Evolutionary conservation across 2,113 vertebrate genomes (phyloP).

Genomic region (Caretta caretta): DNA sequence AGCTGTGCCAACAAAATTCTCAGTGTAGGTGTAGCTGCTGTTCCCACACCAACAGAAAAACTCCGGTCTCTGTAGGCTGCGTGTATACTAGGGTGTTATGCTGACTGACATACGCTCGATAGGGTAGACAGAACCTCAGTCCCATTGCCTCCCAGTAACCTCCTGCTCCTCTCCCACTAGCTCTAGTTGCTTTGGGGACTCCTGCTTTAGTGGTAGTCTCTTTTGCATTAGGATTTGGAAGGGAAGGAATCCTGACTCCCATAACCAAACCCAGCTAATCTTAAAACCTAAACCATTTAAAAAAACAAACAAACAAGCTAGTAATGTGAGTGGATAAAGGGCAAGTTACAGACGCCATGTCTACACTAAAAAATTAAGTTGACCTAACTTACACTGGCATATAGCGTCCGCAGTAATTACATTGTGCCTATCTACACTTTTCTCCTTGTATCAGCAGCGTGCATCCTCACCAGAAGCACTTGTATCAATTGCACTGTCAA

Average conservation of each 20-base stretch:
- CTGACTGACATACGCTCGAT: too few relatives aligned
- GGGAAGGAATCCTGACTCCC: not conserved
- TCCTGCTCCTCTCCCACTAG: not conserved
- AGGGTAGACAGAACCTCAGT: not conserved
- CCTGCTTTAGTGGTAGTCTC: not conserved
- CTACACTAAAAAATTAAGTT: not conserved
- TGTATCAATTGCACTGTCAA: not conserved
- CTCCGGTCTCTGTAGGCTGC: not conserved
- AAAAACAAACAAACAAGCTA: conserved; percentile 38
- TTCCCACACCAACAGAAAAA: not conserved
- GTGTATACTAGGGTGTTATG: not conserved
- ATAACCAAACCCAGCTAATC: not conserved
- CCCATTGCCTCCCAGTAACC: not conserved
- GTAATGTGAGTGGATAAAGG: conserved; percentile 40
- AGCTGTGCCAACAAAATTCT: not conserved
- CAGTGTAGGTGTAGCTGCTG: not conserved
- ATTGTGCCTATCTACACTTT: not conserved
- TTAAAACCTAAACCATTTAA: not conserved
- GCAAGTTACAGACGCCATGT: conserved; percentile 7
- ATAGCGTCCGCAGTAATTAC: not conserved
- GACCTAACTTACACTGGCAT: not conserved
- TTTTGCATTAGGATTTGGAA: not conserved
- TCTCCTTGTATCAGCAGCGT: not conserved
- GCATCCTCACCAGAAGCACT: not conserved
- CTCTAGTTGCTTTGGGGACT: not conserved